These are phyloP conservation scores for Parazoanthus swiftii DNA, from an alignment of 92 coral and sea anemone genomes.

Conservation along the genomic window DNA sequence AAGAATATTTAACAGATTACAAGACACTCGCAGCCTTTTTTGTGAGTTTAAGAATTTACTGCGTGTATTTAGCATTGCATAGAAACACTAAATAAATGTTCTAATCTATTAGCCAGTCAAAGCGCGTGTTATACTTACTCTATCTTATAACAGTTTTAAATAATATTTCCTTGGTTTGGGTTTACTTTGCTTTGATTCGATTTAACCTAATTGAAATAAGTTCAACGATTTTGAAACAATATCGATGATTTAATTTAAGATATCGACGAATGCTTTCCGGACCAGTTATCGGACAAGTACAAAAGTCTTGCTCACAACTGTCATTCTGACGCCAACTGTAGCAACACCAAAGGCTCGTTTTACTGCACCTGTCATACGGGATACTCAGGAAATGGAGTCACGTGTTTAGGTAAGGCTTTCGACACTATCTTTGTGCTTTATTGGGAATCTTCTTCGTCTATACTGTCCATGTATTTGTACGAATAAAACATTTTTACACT, in stretches of 20 bases:
- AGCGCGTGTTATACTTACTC: no score
- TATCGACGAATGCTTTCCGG: neutral
- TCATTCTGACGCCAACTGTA: slow-evolving; percentile 8
- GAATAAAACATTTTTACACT: no score
- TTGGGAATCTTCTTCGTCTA: no score
- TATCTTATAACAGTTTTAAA: no score
- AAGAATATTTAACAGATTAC: no score
- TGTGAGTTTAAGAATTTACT: no score
- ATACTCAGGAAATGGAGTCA: slow-evolving; percentile 1
- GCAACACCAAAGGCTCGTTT: neutral
- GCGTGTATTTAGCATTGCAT: no score
- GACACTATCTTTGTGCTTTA: neutral
- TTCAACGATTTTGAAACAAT: neutral
- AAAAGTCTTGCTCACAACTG: neutral
- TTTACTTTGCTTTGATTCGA: neutral
- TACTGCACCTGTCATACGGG: slow-evolving; percentile 31
- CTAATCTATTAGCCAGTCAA: no score
- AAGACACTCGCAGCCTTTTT: no score
- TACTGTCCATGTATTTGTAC: no score
- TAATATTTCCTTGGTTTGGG: no score
- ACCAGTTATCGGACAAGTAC: neutral
- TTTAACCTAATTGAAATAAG: neutral
- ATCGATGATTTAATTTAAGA: neutral
- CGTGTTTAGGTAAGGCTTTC: neutral
- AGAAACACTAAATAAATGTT: no score